Evolutionary conservation across 2,797 vertebrate species (phyloP).

Genomic region (Trachops cirrhosus): DNA sequence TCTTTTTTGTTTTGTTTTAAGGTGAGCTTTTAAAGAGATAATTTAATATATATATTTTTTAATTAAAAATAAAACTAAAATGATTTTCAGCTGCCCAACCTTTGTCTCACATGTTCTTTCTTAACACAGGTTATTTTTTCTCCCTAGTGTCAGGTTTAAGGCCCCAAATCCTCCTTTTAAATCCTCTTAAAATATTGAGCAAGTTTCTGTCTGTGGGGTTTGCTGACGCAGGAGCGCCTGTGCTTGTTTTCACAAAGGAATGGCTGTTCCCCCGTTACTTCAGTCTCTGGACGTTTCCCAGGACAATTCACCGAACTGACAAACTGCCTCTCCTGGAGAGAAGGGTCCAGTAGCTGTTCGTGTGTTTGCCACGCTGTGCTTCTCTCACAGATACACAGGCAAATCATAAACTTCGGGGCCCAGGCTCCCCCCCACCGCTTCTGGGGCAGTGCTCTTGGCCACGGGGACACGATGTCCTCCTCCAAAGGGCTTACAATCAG

Average conservation of each 20-base stretch:
- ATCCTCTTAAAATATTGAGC: conserved; percentile 41
- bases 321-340: neutral
- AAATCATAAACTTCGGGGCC: neutral
- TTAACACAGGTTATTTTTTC: neutral
- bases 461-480: neutral
- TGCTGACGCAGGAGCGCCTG: neutral
- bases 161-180: conserved; percentile 19
- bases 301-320: conserved; percentile 13
- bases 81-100: neutral
- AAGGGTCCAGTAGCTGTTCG: neutral
- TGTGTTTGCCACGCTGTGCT: neutral
- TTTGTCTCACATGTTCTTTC: conserved; percentile 27
- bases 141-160: conserved; percentile 49
- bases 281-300: neutral
- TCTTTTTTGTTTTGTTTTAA: neutral
- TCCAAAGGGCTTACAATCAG: neutral
- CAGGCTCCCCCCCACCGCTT: neutral
- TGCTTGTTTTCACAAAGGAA: conserved; percentile 51
- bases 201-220: neutral
- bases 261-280: neutral
- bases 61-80: neutral
- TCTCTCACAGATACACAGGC: neutral
- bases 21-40: neutral
- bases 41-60: neutral
- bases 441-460: neutral